Conservation (phyloP, 2,888 invertebrate species). For the Watsonalla cultraria region DNA sequence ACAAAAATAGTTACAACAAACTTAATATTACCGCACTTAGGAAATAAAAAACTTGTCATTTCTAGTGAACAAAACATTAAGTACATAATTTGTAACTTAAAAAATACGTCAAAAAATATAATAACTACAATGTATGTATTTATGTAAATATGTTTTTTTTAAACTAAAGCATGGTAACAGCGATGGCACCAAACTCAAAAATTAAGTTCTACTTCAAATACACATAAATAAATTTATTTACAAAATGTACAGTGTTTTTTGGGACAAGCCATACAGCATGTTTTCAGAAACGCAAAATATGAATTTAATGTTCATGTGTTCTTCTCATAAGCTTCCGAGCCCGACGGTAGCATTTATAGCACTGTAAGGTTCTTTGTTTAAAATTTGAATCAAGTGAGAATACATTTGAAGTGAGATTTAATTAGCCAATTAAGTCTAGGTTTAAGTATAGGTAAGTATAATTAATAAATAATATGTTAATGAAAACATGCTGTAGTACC, state of each 20-base stretch:
- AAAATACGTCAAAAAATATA: constrained; percentile 42
- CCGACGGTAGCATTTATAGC: too few species aligned
- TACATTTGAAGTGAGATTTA: too few species aligned
- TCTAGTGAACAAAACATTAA: constrained; percentile 19
- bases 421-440: too few species aligned
- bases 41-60: constrained; percentile 14
- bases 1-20: too few species aligned
- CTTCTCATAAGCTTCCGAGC: too few species aligned
- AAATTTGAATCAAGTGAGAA: too few species aligned
- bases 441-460: too few species aligned
- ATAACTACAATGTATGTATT: constrained; percentile 9
- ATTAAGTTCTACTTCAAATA: constrained; percentile 4
- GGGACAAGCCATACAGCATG: neutral
- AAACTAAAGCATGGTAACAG: constrained; percentile 57
- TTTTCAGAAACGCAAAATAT: neutral
- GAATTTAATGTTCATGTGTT: too few species aligned
- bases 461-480: too few species aligned
- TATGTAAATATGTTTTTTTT: constrained; percentile 14
- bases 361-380: too few species aligned
- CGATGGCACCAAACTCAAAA: constrained; percentile 60
- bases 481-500: too few species aligned
- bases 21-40: constrained; percentile 10
- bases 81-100: constrained; percentile 23
- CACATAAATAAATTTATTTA: constrained; percentile 18
- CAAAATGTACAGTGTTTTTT: constrained; percentile 15